A percentile compares a stretch with the other conserved stretches of the same genome.
These are phyloP conservation scores for Mongoloraphidia duomilia DNA, from an alignment of 2,888 invertebrate genomes.

Conservation along the genomic window DNA sequence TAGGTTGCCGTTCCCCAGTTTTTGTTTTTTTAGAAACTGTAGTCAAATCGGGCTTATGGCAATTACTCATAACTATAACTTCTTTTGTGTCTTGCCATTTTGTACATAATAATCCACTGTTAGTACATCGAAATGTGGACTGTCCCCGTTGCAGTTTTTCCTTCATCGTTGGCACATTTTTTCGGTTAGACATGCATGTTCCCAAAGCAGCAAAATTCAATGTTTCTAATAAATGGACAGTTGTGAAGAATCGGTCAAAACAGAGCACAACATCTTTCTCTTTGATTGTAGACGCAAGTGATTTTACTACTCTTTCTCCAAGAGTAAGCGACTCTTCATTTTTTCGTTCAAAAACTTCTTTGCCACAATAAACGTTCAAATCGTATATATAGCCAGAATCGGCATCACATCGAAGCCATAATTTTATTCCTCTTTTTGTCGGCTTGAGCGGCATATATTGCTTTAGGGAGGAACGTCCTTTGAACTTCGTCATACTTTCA, in stretches of 20 bases:
- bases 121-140: constrained; percentile 5
- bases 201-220: constrained; percentile 8
- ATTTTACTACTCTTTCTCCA: constrained; percentile 16
- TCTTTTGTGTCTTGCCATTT: constrained; percentile 11
- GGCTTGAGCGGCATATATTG: constrained; percentile 16
- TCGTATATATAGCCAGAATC: constrained; percentile 17
- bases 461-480: constrained; percentile 11
- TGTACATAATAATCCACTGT: background rate
- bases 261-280: constrained; percentile 7
- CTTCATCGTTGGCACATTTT: constrained; percentile 6
- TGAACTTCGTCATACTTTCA: constrained; percentile 2
- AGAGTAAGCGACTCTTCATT: constrained; percentile 13
- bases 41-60: constrained; percentile 4
- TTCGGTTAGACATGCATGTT: constrained; percentile 5
- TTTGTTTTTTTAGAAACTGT: constrained; percentile 6
- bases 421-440: constrained; percentile 13
- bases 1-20: constrained; percentile 2
- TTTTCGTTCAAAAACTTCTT: constrained; percentile 15
- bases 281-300: constrained; percentile 5
- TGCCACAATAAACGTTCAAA: constrained; percentile 17
- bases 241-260: constrained; percentile 10
- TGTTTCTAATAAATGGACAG: constrained; percentile 6
- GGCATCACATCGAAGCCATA: constrained; percentile 15
- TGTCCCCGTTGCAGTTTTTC: constrained; percentile 6
- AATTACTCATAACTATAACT: constrained; percentile 8